phyloP scores from a whole-genome alignment of 2,888 invertebrate species.

The Periphyllus acericola region DNA sequence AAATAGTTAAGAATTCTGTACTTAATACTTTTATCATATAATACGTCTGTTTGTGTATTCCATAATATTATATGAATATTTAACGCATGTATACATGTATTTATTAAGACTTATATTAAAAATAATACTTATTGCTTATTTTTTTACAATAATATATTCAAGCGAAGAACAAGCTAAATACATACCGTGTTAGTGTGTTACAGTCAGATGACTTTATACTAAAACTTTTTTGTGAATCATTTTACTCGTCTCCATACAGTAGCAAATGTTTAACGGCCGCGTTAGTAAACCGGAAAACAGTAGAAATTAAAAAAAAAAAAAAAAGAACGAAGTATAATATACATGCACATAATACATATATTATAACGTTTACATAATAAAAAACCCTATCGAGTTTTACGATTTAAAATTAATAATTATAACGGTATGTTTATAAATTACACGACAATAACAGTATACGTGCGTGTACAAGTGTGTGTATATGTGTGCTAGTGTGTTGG shows the following conservation, averaged over 20 bases:
- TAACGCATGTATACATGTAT: no score
- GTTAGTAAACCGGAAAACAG: neutral
- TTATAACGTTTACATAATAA: neutral
- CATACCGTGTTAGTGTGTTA: no score
- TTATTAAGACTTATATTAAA: no score
- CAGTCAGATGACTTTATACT: no score
- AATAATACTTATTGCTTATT: no score
- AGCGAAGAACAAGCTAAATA: no score
- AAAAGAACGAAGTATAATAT: neutral
- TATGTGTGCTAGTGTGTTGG: neutral
- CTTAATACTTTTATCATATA: no score
- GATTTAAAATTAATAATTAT: slow-evolving; percentile 53
- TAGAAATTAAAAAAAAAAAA: neutral
- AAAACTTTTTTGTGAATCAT: neutral
- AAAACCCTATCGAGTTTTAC: slow-evolving; percentile 37
- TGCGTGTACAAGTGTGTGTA: neutral
- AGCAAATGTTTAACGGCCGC: neutral
- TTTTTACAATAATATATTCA: no score
- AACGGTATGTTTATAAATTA: slow-evolving; percentile 25
- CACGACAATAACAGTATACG: slow-evolving; percentile 15
- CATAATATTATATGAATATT: no score
- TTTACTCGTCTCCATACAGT: neutral
- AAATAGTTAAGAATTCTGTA: no score
- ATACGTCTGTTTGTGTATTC: no score
- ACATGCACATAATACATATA: neutral